Percentiles rank a stretch among this genome's conserved stretches.
Conservation (phyloP, 2,888 invertebrate genomes). For the Nomada lathburiana region DNA sequence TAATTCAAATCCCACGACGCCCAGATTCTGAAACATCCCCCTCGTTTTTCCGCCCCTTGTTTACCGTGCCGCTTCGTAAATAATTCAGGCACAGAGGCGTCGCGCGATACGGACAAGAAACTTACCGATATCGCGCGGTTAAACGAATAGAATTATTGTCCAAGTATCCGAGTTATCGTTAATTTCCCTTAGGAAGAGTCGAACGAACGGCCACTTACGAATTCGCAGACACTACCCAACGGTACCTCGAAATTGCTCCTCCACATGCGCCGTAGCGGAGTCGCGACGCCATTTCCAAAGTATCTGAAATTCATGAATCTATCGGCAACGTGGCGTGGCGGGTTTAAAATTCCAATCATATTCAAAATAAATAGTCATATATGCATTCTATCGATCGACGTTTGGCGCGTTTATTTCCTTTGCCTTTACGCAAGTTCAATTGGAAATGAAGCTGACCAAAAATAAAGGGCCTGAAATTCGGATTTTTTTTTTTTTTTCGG, state of each 20-base stretch:
- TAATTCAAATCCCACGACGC: conserved; percentile 30
- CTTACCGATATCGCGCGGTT: background rate
- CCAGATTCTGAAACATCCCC: conserved; percentile 21
- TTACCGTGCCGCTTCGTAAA: conserved; percentile 2
- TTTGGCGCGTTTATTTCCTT: background rate
- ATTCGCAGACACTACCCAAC: background rate
- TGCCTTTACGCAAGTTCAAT: conserved; percentile 17
- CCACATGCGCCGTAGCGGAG: conserved; percentile 18
- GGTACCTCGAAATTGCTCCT: conserved; percentile 26
- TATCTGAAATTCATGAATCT: conserved; percentile 65
- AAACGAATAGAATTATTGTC: background rate
- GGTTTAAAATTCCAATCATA: conserved; percentile 62
- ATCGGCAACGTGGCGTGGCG: conserved; percentile 34
- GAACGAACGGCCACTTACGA: background rate
- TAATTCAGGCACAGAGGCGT: conserved; percentile 15
- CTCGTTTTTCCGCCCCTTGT: conserved; percentile 11
- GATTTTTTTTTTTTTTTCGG: no score
- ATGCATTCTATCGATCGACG: conserved; percentile 36
- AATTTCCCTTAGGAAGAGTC: conserved; percentile 1
- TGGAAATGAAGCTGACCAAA: conserved; percentile 2
- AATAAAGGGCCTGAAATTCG: background rate
- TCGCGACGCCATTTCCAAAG: conserved; percentile 29
- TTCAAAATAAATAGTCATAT: conserved; percentile 62
- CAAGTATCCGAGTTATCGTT: background rate
- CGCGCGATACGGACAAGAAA: background rate